These are phyloP conservation scores for Echiichthys vipera DNA, from an alignment of 2,797 vertebrate genomes.

Conservation along the genomic window DNA sequence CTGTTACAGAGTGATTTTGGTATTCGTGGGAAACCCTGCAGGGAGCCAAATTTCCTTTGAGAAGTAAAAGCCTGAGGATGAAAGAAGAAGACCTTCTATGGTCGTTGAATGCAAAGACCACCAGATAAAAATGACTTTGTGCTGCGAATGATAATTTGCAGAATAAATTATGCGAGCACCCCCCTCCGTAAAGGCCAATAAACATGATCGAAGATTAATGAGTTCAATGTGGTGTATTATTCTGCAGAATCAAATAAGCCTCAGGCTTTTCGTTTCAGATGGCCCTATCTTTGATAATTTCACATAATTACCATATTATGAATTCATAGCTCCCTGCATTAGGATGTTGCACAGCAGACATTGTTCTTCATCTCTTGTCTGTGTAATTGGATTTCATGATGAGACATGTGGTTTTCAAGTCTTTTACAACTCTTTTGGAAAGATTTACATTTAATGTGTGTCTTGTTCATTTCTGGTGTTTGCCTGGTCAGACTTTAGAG, in stretches of 20 bases:
- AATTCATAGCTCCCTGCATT: constrained; percentile 44
- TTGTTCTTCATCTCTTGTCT: constrained; percentile 41
- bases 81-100: constrained; percentile 37
- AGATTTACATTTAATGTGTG: constrained; percentile 15
- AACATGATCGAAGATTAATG: constrained; percentile 58
- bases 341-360: constrained; percentile 28
- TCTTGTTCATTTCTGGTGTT: constrained; percentile 31
- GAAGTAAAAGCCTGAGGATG: constrained; percentile 43
- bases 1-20: background rate
- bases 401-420: constrained; percentile 35
- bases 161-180: constrained; percentile 19
- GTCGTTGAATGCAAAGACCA: constrained; percentile 21
- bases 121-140: constrained; percentile 38
- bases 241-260: constrained; percentile 62
- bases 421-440: constrained; percentile 24
- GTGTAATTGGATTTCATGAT: constrained; percentile 58
- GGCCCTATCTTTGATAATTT: constrained; percentile 59
- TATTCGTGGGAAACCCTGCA: constrained; percentile 39
- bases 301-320: constrained; percentile 61
- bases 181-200: constrained; percentile 49
- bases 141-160: constrained; percentile 47
- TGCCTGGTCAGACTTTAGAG: constrained; percentile 1
- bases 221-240: constrained; percentile 53
- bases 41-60: constrained; percentile 29
- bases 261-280: constrained; percentile 54